These are phyloP conservation scores for Silurus glanis DNA, from an alignment of 2,113 vertebrate genomes.

Conservation along the genomic window DNA sequence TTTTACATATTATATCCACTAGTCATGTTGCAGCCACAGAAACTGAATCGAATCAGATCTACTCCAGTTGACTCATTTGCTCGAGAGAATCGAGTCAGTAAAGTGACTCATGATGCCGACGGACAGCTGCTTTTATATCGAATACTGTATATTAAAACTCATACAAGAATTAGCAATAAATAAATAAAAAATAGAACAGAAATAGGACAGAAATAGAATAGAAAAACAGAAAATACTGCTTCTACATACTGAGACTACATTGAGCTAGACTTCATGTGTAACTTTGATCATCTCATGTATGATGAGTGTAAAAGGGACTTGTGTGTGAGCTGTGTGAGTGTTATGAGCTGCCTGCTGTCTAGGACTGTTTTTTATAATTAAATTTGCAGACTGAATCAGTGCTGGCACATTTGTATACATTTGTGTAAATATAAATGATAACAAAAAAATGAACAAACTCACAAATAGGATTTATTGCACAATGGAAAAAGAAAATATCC, in stretches of 20 bases:
- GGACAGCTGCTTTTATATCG: neutral
- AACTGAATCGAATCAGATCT: neutral
- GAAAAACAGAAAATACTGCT: neutral
- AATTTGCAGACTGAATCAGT: neutral
- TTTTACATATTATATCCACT: neutral
- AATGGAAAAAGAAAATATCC: neutral
- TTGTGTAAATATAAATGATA: too few relatives aligned
- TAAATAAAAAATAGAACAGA: too few relatives aligned
- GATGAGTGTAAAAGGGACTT: neutral
- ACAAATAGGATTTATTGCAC: neutral
- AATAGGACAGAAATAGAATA: too few relatives aligned
- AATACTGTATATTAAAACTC: neutral
- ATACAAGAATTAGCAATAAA: neutral
- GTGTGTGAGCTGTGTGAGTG: too few relatives aligned
- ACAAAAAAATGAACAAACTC: too few relatives aligned
- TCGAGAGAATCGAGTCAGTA: conserved; percentile 1
- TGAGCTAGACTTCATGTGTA: too few relatives aligned
- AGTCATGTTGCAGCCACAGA: too few relatives aligned
- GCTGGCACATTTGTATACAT: too few relatives aligned
- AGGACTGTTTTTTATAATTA: neutral
- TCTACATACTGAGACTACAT: neutral
- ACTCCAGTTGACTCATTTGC: neutral
- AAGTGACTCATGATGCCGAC: neutral
- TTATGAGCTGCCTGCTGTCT: neutral
- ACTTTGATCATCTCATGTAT: neutral